Base-by-base conservation (phyloP, 2,113 vertebrate species). In the Noturus placidus region DNA sequence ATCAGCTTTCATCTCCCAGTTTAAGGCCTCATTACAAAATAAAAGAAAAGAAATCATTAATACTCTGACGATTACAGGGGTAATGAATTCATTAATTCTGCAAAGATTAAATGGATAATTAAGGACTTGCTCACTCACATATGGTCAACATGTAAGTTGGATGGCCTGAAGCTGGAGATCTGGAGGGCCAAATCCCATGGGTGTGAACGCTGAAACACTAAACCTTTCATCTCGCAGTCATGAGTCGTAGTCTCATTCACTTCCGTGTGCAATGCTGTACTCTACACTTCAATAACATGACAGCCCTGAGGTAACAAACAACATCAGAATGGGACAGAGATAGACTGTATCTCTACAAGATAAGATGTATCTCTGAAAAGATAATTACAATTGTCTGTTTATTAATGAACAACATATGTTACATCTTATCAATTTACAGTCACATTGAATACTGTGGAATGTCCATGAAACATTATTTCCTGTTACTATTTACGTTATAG, bases 11-110 rank as follows among this genome's bases (percentile, higher is more conserved):
- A 87, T 56, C 35, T 46, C 81, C 87, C 69, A 85, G 91, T 93
- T 91, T 92, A 92, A 89, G 88, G 90, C 87, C 92, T 93, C 74
- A 74, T 94, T 91, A 95, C 91, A 90, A 61, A 82, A 65, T 54
- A 42, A 85, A 87, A 65, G 61, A 79, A 90, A 79, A 79, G 69
- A 84, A 87, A 90, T 83, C 72, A 89, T 92, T 91, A 80, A 33
- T 35, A 57, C 54, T 80, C 52, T 5, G 2, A 8, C 11, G 33
- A 35, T 59, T 59, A 59, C 7, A 35, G 1, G 54, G 54, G 59
- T 33, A 59, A 59, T 59, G 33, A 90, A 91, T 93, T 92, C 89
- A 91, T 87, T 92, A 87, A 89, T 90, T 59, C 89, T 88, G 84
- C 38, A 89, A 89, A 87, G 91, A 93, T 80, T 83, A 92, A 88